Percentiles rank a stretch among this genome's conserved stretches.
These are phyloP conservation scores for Mizuhopecten yessoensis DNA, from an alignment of 1,140 invertebrate genomes.

Conservation along the genomic window DNA sequence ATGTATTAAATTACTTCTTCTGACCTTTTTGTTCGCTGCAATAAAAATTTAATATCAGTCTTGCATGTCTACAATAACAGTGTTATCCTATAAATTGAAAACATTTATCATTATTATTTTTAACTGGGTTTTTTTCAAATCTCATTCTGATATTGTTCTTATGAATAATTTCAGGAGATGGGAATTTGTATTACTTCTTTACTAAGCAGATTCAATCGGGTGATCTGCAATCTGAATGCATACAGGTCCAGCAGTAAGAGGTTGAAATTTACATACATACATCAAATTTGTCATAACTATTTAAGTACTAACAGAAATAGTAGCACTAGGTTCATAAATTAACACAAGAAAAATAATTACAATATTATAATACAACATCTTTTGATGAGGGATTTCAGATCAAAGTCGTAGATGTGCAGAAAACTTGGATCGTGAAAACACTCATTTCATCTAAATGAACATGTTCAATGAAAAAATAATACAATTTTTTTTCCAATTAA, in stretches of 20 bases:
- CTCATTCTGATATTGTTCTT: neutral
- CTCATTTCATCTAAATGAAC: conserved; percentile 6
- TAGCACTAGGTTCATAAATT: conserved; percentile 30
- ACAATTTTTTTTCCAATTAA: neutral
- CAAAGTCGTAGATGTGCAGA: neutral
- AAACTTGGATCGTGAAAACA: conserved; percentile 38
- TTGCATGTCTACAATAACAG: no score
- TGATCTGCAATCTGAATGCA: neutral
- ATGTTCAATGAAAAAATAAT: neutral
- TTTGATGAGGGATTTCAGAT: conserved; percentile 27
- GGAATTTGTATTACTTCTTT: no score
- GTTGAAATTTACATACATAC: neutral
- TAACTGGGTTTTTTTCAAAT: neutral
- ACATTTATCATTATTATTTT: neutral
- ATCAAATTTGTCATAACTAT: neutral
- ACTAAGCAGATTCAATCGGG: no score
- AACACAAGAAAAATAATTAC: conserved; percentile 32
- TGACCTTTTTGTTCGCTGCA: no score
- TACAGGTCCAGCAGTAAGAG: neutral
- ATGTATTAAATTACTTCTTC: no score
- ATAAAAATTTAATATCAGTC: no score
- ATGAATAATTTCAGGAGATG: neutral
- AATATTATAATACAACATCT: conserved; percentile 33
- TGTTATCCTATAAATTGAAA: no score
- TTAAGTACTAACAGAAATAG: conserved; percentile 9